A percentile compares a stretch with the other conserved stretches of the same genome.
Evolutionary conservation across 2,797 vertebrate species (phyloP).

Genomic region (Ispidina lecontei): DNA sequence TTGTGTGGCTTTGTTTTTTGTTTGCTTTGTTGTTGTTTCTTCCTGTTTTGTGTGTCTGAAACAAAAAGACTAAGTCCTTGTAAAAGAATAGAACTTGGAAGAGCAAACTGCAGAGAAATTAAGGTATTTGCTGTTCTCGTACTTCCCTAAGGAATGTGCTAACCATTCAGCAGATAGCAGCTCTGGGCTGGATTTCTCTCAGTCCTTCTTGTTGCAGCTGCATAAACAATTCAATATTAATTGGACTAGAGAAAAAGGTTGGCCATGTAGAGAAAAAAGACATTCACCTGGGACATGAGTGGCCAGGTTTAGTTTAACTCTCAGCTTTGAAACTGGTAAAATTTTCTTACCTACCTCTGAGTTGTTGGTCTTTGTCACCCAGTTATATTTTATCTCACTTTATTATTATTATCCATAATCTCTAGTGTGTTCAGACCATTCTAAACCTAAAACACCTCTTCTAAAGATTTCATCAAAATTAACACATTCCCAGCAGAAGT

Average conservation of each 20-base stretch:
- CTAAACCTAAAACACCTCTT: not conserved
- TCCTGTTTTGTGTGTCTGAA: not conserved
- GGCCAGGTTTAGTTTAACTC: constrained; percentile 22
- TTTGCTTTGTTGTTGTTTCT: not conserved
- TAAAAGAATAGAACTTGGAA: not conserved
- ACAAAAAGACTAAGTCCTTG: not conserved
- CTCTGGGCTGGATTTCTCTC: constrained; percentile 10
- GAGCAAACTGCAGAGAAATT: not conserved
- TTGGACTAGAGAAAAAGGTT: constrained; percentile 22
- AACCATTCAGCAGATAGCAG: not conserved
- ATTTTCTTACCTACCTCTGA: not conserved
- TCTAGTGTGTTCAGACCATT: not conserved
- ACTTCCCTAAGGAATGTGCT: not conserved
- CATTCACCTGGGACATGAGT: not conserved
- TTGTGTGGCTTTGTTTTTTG: not conserved
- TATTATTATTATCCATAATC: not conserved
- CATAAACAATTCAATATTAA: constrained; percentile 67
- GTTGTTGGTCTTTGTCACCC: not conserved
- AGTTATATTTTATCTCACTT: not conserved
- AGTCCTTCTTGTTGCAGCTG: constrained; percentile 25
- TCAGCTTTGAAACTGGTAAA: not conserved
- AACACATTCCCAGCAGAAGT: not conserved
- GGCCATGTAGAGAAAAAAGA: not conserved
- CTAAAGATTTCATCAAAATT: not conserved
- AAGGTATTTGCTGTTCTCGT: not conserved